Conservation (phyloP, 2,113 vertebrate genomes). For the Semnornis frantzii region DNA sequence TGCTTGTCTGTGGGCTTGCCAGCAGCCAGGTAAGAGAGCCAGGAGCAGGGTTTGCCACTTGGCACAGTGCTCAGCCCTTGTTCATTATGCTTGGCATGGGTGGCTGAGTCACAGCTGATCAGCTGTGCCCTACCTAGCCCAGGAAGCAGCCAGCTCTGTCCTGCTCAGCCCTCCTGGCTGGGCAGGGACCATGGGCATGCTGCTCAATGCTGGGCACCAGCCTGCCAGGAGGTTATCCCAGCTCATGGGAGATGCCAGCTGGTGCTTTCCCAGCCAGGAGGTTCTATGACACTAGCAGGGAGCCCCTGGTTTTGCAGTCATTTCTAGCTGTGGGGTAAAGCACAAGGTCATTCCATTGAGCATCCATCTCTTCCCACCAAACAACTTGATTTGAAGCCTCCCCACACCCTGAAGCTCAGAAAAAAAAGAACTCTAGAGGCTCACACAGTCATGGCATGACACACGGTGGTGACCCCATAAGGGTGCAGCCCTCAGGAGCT, state of each 20-base stretch:
- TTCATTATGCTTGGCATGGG: accelerated
- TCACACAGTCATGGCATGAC: too few relatives aligned
- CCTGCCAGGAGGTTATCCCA: background rate
- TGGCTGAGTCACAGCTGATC: background rate
- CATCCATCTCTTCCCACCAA: too few relatives aligned
- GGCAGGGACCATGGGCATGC: background rate
- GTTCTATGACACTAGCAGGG: too few relatives aligned
- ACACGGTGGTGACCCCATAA: too few relatives aligned
- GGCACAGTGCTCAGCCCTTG: background rate
- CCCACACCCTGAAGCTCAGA: too few relatives aligned
- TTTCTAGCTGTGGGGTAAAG: too few relatives aligned
- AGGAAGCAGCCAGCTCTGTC: background rate
- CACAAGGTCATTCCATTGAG: too few relatives aligned
- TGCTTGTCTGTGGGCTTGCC: background rate
- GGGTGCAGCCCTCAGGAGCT: too few relatives aligned
- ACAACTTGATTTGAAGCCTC: too few relatives aligned
- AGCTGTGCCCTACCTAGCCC: background rate
- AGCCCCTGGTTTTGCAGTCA: background rate
- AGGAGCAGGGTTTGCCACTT: background rate
- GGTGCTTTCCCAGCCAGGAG: background rate
- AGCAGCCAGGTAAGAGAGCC: background rate
- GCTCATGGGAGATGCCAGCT: accelerated
- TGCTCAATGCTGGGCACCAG: background rate
- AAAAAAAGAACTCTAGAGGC: too few relatives aligned
- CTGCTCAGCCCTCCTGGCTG: background rate